Base-by-base conservation (phyloP, 2,113 vertebrate genomes). In the Poecile atricapillus region DNA sequence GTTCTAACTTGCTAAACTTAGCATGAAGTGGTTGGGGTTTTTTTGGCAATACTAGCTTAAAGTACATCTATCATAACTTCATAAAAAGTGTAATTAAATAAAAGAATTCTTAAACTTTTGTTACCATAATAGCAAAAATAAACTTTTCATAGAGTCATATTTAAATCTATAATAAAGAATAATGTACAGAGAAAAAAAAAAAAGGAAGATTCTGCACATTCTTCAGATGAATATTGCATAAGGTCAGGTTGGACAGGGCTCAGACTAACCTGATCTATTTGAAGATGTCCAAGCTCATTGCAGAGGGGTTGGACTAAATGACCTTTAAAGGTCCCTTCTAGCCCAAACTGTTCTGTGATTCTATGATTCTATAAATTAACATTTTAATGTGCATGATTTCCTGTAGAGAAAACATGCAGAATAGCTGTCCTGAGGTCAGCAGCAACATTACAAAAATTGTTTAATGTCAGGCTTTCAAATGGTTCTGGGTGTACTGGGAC, bases 161-260 rank as follows among this genome's bases (percentile, higher is more conserved):
- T 76, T 85, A 30, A 60, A 69, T 62, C 22, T 63, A 25, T 74
- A 93, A 64, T n/a, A 58, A 68, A 83, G 3, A 4, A 53, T 87
- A 65, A 28, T 28, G 4, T 11, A 18, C 10, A 52, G n/a, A 8
- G 30, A 27, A 37, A 75, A 39, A 58, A 58, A 83, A 43, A 55
- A 46, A 63, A 83, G 2, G 10, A 83, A 30, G 6, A 67, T 27
- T 63, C 5, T 37, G 63, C 47, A 59, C 25, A 27, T 70, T 74
- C 46, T 53, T 84, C 62, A 83, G 28, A 18, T 63, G 49, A 25
- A 33, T 84, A 39, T 33, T 73, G 27, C 39, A 33, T 21, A 58
- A 71, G 22, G 9, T n/a, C n/a, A 64, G 7, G 23, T 19, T 83
- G n/a, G 23, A 79, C 0, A 0, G 25, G 23, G 7, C 7, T 60